Evolutionary conservation across 2,888 invertebrate species (phyloP).

Genomic region (Pheosia gnoma): DNA sequence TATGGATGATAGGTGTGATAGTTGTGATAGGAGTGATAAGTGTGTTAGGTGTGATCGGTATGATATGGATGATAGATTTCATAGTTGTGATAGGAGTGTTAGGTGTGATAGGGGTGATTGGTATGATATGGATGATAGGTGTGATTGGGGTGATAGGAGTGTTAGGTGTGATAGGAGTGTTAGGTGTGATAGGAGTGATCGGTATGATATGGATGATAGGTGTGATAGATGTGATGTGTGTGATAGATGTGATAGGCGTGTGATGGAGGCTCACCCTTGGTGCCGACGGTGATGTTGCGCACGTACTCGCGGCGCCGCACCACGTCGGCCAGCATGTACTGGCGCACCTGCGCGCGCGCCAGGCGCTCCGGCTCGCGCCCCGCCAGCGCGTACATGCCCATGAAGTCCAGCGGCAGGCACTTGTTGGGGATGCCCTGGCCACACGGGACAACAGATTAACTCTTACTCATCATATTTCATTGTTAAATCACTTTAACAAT

Average conservation of each 20-base stretch:
- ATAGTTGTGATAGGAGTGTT: too few relatives aligned
- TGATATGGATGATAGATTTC: too few relatives aligned
- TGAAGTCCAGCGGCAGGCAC: slow-evolving; percentile 97
- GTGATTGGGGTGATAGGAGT: too few relatives aligned
- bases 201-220: slow-evolving; percentile 61
- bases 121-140: too few relatives aligned
- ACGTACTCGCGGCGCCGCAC: slow-evolving; percentile 96
- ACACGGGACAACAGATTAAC: not conserved
- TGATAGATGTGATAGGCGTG: too few relatives aligned
- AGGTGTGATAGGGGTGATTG: too few relatives aligned
- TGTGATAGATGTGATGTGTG: slow-evolving; percentile 86
- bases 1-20: too few relatives aligned
- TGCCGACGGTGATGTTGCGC: slow-evolving; percentile 90
- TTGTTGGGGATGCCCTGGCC: slow-evolving; percentile 92
- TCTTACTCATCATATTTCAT: not conserved
- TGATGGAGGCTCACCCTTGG: slow-evolving; percentile 68
- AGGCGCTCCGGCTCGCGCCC: slow-evolving; percentile 95
- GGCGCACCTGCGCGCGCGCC: slow-evolving; percentile 87
- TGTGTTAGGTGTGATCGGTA: too few relatives aligned
- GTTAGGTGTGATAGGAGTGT: too few relatives aligned
- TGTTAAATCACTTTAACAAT: too few relatives aligned
- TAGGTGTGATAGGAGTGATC: slow-evolving; percentile 89
- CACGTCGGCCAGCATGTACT: slow-evolving; percentile 95
- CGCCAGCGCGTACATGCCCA: slow-evolving; percentile 96
- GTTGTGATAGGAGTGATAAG: too few relatives aligned